A percentile compares a stretch with the other conserved stretches of the same genome.
Evolutionary conservation across 1,140 invertebrate species (phyloP).

Genomic region (Habropoda laboriosa): DNA sequence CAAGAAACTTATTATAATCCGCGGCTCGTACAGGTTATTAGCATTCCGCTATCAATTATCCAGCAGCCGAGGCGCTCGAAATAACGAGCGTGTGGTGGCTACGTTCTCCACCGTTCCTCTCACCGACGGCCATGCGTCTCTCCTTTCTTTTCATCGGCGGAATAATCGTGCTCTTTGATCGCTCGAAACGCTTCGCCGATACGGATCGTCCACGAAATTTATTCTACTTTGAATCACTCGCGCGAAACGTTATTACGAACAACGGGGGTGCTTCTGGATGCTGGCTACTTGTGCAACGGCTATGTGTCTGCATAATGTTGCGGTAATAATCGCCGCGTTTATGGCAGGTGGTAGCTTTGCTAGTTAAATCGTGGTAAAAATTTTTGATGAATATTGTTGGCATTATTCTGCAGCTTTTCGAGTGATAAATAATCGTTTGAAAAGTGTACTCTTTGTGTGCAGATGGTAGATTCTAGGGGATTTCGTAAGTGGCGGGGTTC

Average conservation of each 20-base stretch:
- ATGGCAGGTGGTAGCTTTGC: too few relatives aligned
- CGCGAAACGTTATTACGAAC: not conserved
- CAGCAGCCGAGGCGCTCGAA: slow-evolving; percentile 4
- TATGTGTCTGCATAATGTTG: too few relatives aligned
- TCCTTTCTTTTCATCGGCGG: slow-evolving; percentile 11
- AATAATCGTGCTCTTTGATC: slow-evolving; percentile 8
- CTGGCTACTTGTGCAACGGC: too few relatives aligned
- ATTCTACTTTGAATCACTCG: not conserved
- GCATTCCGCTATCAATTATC: slow-evolving; percentile 63
- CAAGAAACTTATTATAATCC: slow-evolving; percentile 77
- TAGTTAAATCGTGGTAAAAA: too few relatives aligned
- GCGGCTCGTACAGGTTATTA: slow-evolving; percentile 76
- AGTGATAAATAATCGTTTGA: too few relatives aligned
- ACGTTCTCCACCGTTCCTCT: not conserved
- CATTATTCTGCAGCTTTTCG: too few relatives aligned
- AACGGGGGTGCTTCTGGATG: too few relatives aligned
- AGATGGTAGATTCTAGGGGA: too few relatives aligned
- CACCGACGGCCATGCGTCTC: not conserved
- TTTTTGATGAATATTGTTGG: too few relatives aligned
- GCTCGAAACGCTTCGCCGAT: not conserved
- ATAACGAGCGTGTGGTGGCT: slow-evolving; percentile 24
- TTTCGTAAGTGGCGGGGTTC: too few relatives aligned
- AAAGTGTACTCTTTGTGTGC: too few relatives aligned
- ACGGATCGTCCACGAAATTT: not conserved
- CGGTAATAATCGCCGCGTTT: too few relatives aligned